A percentile compares a stretch with the other conserved stretches of the same genome.
phyloP scores from a whole-genome alignment of 1,140 invertebrate species.

The Drosophila tristis region DNA sequence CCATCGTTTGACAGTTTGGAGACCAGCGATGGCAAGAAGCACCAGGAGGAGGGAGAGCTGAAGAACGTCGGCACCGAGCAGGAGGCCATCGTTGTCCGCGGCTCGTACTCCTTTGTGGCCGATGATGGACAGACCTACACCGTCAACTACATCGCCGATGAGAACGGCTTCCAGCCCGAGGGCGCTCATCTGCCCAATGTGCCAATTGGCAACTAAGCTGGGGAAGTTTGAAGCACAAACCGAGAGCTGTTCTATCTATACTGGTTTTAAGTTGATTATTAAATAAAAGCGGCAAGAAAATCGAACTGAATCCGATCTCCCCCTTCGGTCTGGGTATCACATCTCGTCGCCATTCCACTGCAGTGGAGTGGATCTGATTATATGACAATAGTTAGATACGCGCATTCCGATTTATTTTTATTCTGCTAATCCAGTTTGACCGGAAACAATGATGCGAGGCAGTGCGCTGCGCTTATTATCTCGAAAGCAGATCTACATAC shows the following conservation, averaged over 20 bases:
- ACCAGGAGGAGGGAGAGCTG: constrained; percentile 70
- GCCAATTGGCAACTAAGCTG: constrained; percentile 59
- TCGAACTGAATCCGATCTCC: constrained; percentile 5
- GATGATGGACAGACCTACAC: constrained; percentile 88
- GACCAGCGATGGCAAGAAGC: constrained; percentile 73
- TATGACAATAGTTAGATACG: constrained; percentile 30
- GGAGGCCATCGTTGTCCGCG: constrained; percentile 85
- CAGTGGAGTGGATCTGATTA: neutral
- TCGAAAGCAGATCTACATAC: constrained; percentile 33
- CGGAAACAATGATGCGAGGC: constrained; percentile 38
- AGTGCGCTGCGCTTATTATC: constrained; percentile 34
- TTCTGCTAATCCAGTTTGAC: constrained; percentile 39
- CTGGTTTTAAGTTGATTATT: constrained; percentile 65
- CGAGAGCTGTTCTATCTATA: constrained; percentile 72
- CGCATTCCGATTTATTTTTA: neutral
- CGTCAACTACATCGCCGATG: constrained; percentile 90
- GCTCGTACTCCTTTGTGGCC: constrained; percentile 86
- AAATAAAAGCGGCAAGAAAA: constrained; percentile 70
- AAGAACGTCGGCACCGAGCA: constrained; percentile 69
- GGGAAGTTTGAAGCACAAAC: constrained; percentile 26
- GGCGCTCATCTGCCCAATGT: constrained; percentile 88
- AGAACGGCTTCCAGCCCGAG: constrained; percentile 90
- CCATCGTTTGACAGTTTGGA: constrained; percentile 50
- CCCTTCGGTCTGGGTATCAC: neutral
- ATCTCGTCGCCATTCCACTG: neutral